Conservation (phyloP, 2,888 invertebrate species). For the Panzeria rudis region DNA sequence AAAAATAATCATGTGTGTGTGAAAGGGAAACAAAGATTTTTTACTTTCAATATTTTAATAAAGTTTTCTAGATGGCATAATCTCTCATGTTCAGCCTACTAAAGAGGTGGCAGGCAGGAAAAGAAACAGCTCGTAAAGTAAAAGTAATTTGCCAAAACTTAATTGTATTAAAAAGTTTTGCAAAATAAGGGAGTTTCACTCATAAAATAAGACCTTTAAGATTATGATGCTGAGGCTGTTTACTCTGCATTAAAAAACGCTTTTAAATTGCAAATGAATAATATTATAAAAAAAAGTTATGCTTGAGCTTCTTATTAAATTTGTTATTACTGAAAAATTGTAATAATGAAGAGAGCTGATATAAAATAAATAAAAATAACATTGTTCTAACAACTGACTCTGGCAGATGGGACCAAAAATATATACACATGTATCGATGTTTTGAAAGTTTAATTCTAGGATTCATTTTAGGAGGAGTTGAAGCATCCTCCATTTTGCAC, state of each 20-base stretch:
- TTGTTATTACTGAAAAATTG: too few species aligned
- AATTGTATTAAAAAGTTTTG: conserved; percentile 67
- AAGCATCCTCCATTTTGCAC: too few species aligned
- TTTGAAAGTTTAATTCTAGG: too few species aligned
- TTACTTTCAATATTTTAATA: conserved; percentile 34
- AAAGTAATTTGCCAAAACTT: conserved; percentile 67
- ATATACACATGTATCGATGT: too few species aligned
- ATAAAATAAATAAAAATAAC: too few species aligned
- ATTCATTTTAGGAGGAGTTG: too few species aligned
- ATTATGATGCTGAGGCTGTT: neutral
- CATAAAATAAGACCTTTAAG: neutral
- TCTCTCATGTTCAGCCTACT: conserved; percentile 16
- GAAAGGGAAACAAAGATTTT: conserved; percentile 33
- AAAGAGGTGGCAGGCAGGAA: conserved; percentile 1
- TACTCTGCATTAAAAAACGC: neutral
- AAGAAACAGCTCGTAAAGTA: conserved; percentile 47
- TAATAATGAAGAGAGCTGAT: too few species aligned
- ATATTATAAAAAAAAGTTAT: neutral
- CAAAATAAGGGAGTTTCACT: conserved; percentile 49
- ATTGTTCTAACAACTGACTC: too few species aligned
- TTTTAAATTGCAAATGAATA: neutral
- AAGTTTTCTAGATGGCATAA: conserved; percentile 36
- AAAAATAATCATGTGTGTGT: neutral
- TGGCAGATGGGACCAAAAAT: too few species aligned
- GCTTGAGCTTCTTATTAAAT: too few species aligned